Base-by-base conservation (phyloP, 2,888 invertebrate genomes). In the Diogma glabrata region DNA sequence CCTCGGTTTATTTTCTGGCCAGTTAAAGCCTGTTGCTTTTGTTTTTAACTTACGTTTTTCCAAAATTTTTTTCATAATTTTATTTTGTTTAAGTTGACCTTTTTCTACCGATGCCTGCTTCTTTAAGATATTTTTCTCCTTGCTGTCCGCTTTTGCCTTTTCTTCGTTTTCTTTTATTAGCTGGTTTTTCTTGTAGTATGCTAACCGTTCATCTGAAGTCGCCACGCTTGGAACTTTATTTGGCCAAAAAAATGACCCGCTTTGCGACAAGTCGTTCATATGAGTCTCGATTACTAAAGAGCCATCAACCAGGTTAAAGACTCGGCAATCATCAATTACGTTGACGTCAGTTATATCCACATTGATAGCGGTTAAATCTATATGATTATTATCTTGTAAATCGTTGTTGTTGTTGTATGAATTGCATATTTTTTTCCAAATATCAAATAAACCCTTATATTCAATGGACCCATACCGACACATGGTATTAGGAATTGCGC, bases 371-470 rank as follows among this genome's bases (percentile, higher is more conserved):
- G n/a, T n/a, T n/a, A n/a, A n/a, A n/a, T n/a, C n/a, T n/a, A 36
- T 8, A 36, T 36, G 36, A 36, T 17, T 36, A 36, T 36, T 17
- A 36, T 36, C 36, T 36, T 36, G 36, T 36, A 1, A 36, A 17
- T 36, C 8, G 8, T n/a, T 36, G 14, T 9, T n/a, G n/a, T n/a
- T 36, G 16, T 36, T 36, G 16, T 9, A 36, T 14, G 16, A 36
- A 8, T 14, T 36, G 36, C 5, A 36, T 6, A 36, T 36, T 36
- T 36, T 33, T 36, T 8, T 14, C 36, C n/a, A 36, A 36, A 36
- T 36, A 14, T 36, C 36, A n/a, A 36, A 36, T 36, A 36, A 36
- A 36, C 36, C 36, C 36, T 36, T 36, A 36, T 36, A 16, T 36
- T 36, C 36, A 36, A 36, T 36, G 3, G 36, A 36, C 17, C 36